Base-by-base conservation (phyloP, 2,113 vertebrate species). In the Litocranius walleri region DNA sequence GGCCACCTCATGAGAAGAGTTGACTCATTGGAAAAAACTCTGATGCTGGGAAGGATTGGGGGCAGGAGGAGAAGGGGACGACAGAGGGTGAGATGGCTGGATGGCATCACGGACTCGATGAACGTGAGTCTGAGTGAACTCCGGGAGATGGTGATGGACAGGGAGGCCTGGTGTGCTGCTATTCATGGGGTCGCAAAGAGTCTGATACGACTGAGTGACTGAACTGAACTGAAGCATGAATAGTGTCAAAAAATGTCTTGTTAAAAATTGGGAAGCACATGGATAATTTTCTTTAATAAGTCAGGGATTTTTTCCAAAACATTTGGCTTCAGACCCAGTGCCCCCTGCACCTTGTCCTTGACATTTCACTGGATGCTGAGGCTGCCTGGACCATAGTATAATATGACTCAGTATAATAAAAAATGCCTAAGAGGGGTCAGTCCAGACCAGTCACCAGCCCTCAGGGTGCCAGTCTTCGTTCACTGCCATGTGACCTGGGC, bases 331-430 rank as follows among this genome's bases (percentile, higher is more conserved):
- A 74, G 48, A 77, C 12, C 8, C 48, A 30, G 71, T 43, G 71
- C 30, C 59, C n/a, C 4, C 0, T 67, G 84, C 61, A 16, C 13
- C 27, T 21, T 52, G n/a, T 0, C 33, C 36, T 90, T 16, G 74
- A 40, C 16, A 21, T 12, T 30, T 59, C 87, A 7, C 40, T 14
- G 59, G 62, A 57, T 4, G 19, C n/a, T 0, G 7, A 62, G 15
- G 13, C n/a, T 4, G 9, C 25, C 5, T 5, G 23, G 36, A 16
- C 10, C 33, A 8, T 4, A 3, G 78, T 40, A n/a, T 10, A 78
- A 0, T 33, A 25, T 6, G 29, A 27, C 8, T 33, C 11, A n/a
- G 13, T 16, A 27, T 5, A 40, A 48, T 23, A 30, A n/a, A 36
- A 71, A 15, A 13, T 15, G 62, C 52, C 61, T 7, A n/a, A 13